Percentiles rank a stretch among this genome's conserved stretches.
Evolutionary conservation across 1,140 invertebrate species (phyloP).

Genomic region (Solenopsis invicta): DNA sequence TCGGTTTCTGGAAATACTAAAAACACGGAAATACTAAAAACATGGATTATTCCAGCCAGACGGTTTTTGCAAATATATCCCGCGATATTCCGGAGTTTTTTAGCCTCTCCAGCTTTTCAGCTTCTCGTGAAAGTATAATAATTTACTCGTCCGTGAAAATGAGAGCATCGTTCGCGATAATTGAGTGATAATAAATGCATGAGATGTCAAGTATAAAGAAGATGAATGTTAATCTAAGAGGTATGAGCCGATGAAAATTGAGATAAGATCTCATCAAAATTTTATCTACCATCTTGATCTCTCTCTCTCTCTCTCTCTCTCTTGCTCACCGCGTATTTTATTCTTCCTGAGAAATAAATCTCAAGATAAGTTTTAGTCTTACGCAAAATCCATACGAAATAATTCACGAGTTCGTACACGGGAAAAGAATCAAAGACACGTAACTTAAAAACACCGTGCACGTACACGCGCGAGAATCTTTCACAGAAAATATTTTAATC

Average conservation of each 20-base stretch:
- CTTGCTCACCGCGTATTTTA: not conserved
- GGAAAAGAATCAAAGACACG: not conserved
- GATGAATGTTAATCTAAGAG: constrained; percentile 24
- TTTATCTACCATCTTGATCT: not conserved
- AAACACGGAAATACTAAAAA: not conserved
- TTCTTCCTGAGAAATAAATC: not conserved
- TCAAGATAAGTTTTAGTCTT: not conserved
- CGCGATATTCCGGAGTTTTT: not conserved
- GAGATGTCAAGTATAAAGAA: not conserved
- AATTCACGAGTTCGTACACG: not conserved
- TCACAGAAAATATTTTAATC: constrained; percentile 19
- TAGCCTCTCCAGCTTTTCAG: not conserved
- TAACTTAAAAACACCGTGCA: not conserved
- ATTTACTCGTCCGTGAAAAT: not conserved
- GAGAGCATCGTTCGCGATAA: constrained; percentile 19
- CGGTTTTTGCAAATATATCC: constrained; percentile 6
- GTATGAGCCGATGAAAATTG: not conserved
- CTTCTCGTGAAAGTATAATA: not conserved
- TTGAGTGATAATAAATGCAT: constrained; percentile 51
- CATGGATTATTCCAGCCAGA: not conserved
- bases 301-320: not conserved
- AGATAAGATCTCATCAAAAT: not conserved
- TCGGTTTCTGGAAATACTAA: constrained; percentile 16
- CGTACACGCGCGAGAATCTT: not conserved
- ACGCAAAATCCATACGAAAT: not conserved